These are phyloP conservation scores for Orius insidiosus DNA, from an alignment of 1,140 invertebrate species.

Conservation along the genomic window DNA sequence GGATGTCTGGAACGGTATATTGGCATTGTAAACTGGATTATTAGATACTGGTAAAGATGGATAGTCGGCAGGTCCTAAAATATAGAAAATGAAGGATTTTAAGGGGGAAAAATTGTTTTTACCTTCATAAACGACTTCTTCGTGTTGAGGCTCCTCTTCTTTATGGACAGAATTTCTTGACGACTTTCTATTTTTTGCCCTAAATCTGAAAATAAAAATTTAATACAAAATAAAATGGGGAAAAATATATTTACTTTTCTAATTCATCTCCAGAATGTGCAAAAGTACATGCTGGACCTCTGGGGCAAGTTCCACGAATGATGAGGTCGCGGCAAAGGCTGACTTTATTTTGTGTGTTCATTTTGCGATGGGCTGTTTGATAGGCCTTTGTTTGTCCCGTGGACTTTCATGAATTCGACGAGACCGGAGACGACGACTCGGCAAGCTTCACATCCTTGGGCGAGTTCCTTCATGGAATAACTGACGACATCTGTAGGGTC, in stretches of 20 bases:
- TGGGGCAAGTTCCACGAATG: conserved; percentile 58
- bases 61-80: too few relatives aligned
- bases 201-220: conserved; percentile 27
- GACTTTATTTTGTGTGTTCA: conserved; percentile 53
- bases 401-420: conserved; percentile 68
- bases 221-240: conserved; percentile 13
- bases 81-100: too few relatives aligned
- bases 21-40: too few relatives aligned
- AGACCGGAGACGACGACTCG: conserved; percentile 66
- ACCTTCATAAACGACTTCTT: conserved; percentile 5
- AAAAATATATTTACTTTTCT: conserved; percentile 46
- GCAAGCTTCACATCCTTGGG: conserved; percentile 60
- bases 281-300: conserved; percentile 76
- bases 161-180: conserved; percentile 10
- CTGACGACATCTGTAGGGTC: conserved; percentile 54
- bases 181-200: conserved; percentile 36
- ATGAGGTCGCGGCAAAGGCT: conserved; percentile 76
- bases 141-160: conserved; percentile 16
- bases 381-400: conserved; percentile 29
- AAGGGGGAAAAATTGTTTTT: too few relatives aligned
- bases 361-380: conserved; percentile 20
- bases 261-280: conserved; percentile 82
- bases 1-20: too few relatives aligned
- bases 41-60: too few relatives aligned
- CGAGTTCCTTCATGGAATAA: conserved; percentile 54